Conservation (phyloP, 2,888 invertebrate genomes). For the Amphipoea oculea region DNA sequence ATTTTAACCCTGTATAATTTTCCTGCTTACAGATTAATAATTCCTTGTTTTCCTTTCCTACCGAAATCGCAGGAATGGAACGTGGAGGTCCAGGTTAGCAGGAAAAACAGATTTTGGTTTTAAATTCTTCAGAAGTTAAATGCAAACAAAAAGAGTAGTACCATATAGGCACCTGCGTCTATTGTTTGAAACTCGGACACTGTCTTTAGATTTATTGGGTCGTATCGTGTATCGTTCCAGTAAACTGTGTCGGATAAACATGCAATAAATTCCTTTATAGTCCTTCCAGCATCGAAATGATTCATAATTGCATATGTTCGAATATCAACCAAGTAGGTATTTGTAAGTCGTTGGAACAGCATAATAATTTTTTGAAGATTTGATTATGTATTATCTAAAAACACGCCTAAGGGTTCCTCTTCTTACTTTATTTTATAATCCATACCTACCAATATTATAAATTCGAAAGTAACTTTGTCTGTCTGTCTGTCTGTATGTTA, state of each 20-base stretch:
- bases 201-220: conserved; percentile 42
- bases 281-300: not conserved
- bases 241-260: conserved; percentile 43
- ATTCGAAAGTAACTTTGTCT: too few relatives aligned
- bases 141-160: conserved; percentile 18
- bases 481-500: too few relatives aligned
- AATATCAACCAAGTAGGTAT: not conserved
- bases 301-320: not conserved
- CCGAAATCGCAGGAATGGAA: not conserved
- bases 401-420: not conserved
- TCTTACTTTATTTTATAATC: not conserved
- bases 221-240: conserved; percentile 23
- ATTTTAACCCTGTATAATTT: not conserved
- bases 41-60: not conserved
- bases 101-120: not conserved
- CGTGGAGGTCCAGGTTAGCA: not conserved
- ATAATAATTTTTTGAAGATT: not conserved
- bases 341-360: not conserved
- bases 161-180: conserved; percentile 44
- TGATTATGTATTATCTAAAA: not conserved
- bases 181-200: conserved; percentile 43
- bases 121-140: conserved; percentile 33
- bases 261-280: conserved; percentile 26
- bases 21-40: not conserved
- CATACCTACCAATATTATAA: too few relatives aligned